phyloP scores from a whole-genome alignment of 2,888 invertebrate genomes.

The Dryocosmus kuriphilus region DNA sequence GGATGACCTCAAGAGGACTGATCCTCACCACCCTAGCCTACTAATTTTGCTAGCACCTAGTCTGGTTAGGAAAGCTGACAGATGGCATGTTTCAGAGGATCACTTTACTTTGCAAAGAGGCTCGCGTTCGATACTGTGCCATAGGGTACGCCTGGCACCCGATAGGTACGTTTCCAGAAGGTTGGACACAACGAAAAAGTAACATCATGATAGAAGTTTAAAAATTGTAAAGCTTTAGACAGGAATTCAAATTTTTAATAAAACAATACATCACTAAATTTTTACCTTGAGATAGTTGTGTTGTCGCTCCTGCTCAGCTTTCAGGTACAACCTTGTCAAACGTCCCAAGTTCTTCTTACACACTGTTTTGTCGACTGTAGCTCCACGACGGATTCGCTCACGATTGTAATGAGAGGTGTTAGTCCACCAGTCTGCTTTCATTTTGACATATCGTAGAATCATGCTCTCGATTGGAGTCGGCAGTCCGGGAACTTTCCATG shows the following conservation, averaged over 20 bases:
- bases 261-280: background rate
- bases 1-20: too few species aligned
- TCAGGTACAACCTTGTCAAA: slow-evolving; percentile 96
- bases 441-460: slow-evolving; percentile 99
- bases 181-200: too few species aligned
- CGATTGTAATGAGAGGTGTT: slow-evolving; percentile 99
- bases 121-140: too few species aligned
- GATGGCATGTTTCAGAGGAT: too few species aligned
- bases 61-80: too few species aligned
- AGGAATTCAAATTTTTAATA: background rate
- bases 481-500: slow-evolving; percentile 99
- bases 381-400: slow-evolving; percentile 98
- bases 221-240: too few species aligned
- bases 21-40: too few species aligned
- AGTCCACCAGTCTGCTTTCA: slow-evolving; percentile 99
- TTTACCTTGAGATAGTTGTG: slow-evolving; percentile 97
- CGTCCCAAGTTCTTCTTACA: slow-evolving; percentile 99
- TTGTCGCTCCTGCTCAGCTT: slow-evolving; percentile 98
- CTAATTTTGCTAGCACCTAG: too few species aligned
- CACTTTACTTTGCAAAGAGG: too few species aligned
- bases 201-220: too few species aligned
- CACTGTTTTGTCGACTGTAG: slow-evolving; percentile 99
- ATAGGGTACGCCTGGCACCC: too few species aligned
- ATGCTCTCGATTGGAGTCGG: slow-evolving; percentile 99
- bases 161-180: too few species aligned